Evolutionary conservation across 2,113 vertebrate genomes (phyloP), one percentile per base, ranked within the genome.

Genomic region (Dasyprocta punctata): DNA sequence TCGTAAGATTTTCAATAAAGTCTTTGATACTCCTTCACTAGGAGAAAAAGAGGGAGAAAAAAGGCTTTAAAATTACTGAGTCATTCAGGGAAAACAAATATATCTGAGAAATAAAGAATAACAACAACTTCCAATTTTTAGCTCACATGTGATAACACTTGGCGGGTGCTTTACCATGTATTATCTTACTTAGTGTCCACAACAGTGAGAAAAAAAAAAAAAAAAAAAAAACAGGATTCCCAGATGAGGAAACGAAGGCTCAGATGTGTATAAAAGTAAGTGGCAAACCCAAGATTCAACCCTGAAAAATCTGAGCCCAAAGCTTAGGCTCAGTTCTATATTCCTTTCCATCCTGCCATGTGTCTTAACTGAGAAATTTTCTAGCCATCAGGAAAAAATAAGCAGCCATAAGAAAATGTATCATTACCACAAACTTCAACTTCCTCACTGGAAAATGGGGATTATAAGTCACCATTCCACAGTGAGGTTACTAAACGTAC

Each of bases 71-170:
- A 92, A 94, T 22, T 33, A 80, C 26, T 38, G 41, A 52, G 22
- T 94, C 69, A 86, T 95, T 82, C 60, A 86, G 41, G 14, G 26
- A 69, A 95, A 88, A 95, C 5, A 81, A 92, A 71, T 92, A 92
- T 8, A 44, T 89, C 80, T 84, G 44, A 88, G 87, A 52, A 89
- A 85, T 22, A 82, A 60, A 89, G 28, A 93, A 83, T 4, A 88
- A 81, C 78, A 91, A 83, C 7, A 10, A 84, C 38, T 61, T 94
- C 75, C 83, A 33, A 67, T 88, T 87, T 78, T 73, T 67, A 90
- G 54, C 17, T 67, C 52, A 83, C 49, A 44, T 30, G 26, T 65
- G 44, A 61, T 33, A 33, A 89, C 19, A 67, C 44, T 65, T 86
- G 47, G 17, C 71, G 92, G 44, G 77, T 84, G 20, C n/a, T 47